Base-by-base conservation (phyloP, 30 jellyfish, hydroid and myxozoan genomes). In the Turritopsis dohrnii region DNA sequence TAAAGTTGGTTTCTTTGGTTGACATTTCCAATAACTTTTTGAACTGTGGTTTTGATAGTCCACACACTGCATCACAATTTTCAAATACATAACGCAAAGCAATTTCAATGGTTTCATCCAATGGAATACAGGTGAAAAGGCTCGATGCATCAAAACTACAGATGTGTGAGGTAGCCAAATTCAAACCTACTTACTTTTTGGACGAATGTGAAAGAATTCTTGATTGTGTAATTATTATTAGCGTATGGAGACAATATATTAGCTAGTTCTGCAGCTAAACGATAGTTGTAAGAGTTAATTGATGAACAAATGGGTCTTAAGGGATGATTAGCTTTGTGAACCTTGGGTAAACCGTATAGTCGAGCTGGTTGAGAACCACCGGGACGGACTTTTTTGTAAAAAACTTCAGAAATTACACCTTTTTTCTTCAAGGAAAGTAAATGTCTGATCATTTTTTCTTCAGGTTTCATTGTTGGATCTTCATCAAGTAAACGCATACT, bases 181-280 rank as follows among this genome's bases (percentile, higher is more conserved):
- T n/a, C n/a, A n/a, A n/a, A n/a, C n/a, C n/a, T n/a, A n/a, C n/a
- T n/a, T n/a, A n/a, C n/a, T n/a, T n/a, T n/a, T n/a, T n/a, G n/a
- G n/a, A n/a, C n/a, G n/a, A n/a, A n/a, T n/a, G n/a, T n/a, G n/a
- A n/a, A n/a, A n/a, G n/a, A n/a, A n/a, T n/a, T n/a, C n/a, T n/a
- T n/a, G n/a, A n/a, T n/a, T n/a, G n/a, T n/a, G n/a, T n/a, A n/a
- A n/a, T n/a, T n/a, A n/a, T 54, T 54, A 16, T n/a, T 54, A 16
- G 72, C 72, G n/a, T 54, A n/a, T 54, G 72, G 72, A 16, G 72
- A 54, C 72, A 54, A 54, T 16, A 54, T 54, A n/a, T 54, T 54
- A 16, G 72, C 72, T n/a, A 54, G 72, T n/a, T n/a, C n/a, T n/a
- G n/a, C n/a, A n/a, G n/a, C n/a, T n/a, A n/a, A n/a, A n/a, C n/a